Evolutionary conservation across 2,113 vertebrate genomes (phyloP), one percentile per base, ranked within the genome.

Genomic region (Mustelus asterias): DNA sequence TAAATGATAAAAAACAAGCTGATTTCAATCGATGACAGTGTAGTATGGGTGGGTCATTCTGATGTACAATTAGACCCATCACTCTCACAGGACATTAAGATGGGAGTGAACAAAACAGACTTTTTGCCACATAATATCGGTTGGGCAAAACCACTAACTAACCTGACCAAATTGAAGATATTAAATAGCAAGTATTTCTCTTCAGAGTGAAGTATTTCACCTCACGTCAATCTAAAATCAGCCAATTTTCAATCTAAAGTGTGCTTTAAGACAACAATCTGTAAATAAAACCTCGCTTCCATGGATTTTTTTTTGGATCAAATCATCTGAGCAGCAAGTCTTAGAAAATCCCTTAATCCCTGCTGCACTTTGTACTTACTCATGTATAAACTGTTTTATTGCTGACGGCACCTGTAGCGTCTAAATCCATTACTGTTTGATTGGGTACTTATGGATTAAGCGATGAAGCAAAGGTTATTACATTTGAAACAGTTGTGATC

Each of bases 331-430:
- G 93, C 67, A 95, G 11, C 65, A 95, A 72, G 67, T 26, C 24
- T 95, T 72, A 70, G 65, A 95, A 94, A 95, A 26, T 70, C 63
- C 67, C 37, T 95, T 95, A 70, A 95, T 48, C 67, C 93, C 41
- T 95, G 22, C 41, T 94, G 65, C 37, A 41, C n/a, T 70, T 70
- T 95, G 22, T 70, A 48, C 67, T 70, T 72, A 44, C 22, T 48
- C 93, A 70, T 94, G 18, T 95, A 48, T 94, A 72, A 95, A 37
- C n/a, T 41, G 92, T 69, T 94, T 94, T 69, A 94, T 94, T 94
- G 67, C 41, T 44, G 41, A 33, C 67, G 69, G 65, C 41, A 95
- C 65, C 67, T 95, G 67, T 48, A 95, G 22, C 41, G 3, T 13
- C 41, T 44, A 95, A 72, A 69, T 72, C 24, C 41, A 95, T 94